Evolutionary conservation across 1,140 invertebrate species (phyloP), one percentile per base, ranked within the genome.

Genomic region (Ooceraea biroi): DNA sequence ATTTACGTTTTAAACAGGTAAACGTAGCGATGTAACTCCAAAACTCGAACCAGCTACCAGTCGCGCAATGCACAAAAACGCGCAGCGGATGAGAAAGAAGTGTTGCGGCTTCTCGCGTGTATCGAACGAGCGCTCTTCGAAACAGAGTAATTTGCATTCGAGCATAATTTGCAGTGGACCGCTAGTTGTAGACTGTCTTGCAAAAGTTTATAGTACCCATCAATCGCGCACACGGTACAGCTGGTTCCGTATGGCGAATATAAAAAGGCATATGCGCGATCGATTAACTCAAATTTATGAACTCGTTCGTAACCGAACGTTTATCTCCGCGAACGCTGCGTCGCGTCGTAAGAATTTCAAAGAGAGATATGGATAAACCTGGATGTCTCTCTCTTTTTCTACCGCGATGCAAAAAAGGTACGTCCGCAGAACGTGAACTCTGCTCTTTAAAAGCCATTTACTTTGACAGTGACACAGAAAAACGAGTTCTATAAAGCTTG

Each of bases 81-180:
- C n/a, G 30, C n/a, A 4, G 44, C 41, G 12, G 41, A 10, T n/a
- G 72, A 48, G 76, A 78, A 78, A 55, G 36, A 57, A 69, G 46
- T 48, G 46, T 30, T 41, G 55, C 17, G 50, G 22, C 27, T 57
- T 69, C 65, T 52, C 27, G 72, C 58, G 17, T 27, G 8, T 60
- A 44, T 36, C 57, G 25, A 19, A 30, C 11, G n/a, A 41, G 46
- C 11, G 22, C 25, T 78, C 36, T 44, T 27, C 48, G 48, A 78
- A 17, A 58, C 41, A 22, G 22, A 7, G 10, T 55, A 57, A 78
- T 78, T 78, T 78, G 36, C 76, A 78, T 78, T 46, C 22, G 50
- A 55, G 22, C 52, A 17, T 58, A 80, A 80, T 80, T 80, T 69
- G 63, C 76, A 69, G 8, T 3, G 12, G 19, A 36, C 50, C 65